These are phyloP conservation scores for Actinemys pallida DNA, from an alignment of 2,113 vertebrate species.

Conservation along the genomic window DNA sequence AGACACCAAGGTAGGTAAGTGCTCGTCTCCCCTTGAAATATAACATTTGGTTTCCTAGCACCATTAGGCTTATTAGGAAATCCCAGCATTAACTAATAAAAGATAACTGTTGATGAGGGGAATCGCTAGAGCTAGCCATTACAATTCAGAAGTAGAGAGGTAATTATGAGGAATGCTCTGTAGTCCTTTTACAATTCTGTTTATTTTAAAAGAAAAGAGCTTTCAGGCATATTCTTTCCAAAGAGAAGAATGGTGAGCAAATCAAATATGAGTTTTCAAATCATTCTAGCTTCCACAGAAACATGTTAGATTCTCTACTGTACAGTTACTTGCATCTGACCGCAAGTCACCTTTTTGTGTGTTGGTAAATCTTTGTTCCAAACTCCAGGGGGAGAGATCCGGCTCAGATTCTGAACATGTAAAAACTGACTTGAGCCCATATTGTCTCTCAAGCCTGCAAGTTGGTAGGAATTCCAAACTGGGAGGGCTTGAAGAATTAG, in stretches of 20 bases:
- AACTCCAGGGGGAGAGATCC: not conserved
- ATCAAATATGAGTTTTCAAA: not conserved
- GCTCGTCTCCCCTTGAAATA: not conserved
- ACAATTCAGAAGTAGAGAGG: not conserved
- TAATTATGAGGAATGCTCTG: not conserved
- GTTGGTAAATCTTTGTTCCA: not conserved
- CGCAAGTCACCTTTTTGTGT: not conserved
- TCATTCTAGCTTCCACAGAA: not conserved
- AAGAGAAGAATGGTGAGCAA: not conserved
- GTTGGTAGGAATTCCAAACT: not conserved
- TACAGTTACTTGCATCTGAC: not conserved
- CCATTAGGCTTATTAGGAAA: not conserved
- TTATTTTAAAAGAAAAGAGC: not conserved
- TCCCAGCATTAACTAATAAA: not conserved
- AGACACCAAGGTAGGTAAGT: not conserved
- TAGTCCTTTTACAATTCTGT: not conserved
- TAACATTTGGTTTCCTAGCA: not conserved
- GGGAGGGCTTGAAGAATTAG: not conserved
- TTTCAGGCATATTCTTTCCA: not conserved
- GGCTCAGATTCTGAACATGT: not conserved
- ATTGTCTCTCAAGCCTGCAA: not conserved
- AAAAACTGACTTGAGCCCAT: not conserved
- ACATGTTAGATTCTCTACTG: not conserved
- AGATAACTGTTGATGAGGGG: not conserved
- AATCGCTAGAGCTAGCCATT: not conserved